A percentile compares a stretch with the other conserved stretches of the same genome.
phyloP scores from a whole-genome alignment of 2,113 vertebrate species.

The Gnathonemus longibarbis region DNA sequence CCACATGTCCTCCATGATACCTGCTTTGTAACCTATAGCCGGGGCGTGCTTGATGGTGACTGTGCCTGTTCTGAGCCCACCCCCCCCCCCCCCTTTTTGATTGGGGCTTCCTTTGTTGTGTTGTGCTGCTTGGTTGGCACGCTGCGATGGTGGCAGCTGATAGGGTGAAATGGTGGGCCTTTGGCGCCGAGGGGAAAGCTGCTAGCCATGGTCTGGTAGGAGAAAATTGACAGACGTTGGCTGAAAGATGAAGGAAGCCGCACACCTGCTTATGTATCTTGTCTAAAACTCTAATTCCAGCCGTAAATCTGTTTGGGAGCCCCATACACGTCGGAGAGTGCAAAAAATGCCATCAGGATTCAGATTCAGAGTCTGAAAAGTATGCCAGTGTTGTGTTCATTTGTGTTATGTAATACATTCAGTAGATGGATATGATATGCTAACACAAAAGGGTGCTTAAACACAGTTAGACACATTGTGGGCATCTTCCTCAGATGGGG shows the following conservation, averaged over 20 bases:
- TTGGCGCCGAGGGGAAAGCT: background rate
- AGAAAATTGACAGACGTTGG: background rate
- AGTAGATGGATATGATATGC: background rate
- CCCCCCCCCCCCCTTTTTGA: background rate
- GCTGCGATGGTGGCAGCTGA: background rate
- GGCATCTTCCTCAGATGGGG: background rate
- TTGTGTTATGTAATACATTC: background rate
- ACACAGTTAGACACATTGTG: background rate
- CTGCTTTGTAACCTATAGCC: background rate
- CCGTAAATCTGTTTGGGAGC: background rate
- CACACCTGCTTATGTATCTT: background rate
- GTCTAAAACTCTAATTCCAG: background rate
- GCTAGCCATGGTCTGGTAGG: background rate
- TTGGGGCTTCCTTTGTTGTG: background rate
- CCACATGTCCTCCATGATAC: background rate
- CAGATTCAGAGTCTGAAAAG: background rate
- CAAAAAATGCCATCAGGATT: background rate
- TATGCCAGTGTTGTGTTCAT: background rate
- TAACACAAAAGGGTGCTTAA: background rate
- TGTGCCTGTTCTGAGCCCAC: background rate
- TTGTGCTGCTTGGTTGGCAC: background rate
- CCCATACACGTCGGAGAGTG: background rate
- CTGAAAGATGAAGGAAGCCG: background rate
- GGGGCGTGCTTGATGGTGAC: background rate
- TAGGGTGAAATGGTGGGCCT: background rate